Evolutionary conservation across 2,888 invertebrate genomes (phyloP), one percentile per base, ranked within the genome.

Genomic region (Rhagophthalmus giganteus): DNA sequence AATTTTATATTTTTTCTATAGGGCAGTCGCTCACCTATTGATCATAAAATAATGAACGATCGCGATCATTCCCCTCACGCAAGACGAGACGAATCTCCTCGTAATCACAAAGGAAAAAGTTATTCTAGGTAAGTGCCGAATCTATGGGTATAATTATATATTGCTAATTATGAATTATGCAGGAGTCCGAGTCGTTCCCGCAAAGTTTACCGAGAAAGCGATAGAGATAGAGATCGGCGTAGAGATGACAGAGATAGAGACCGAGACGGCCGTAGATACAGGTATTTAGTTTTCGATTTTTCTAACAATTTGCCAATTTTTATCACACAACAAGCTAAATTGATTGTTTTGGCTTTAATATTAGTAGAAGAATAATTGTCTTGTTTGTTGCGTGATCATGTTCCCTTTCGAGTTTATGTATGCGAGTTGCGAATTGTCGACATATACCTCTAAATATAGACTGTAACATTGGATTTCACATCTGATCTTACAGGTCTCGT

Each of bases 401-500:
- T 12, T 33, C 4, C 25, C 24, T 10, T 31, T 39, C 13, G 20
- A 20, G 30, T 37, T 40, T 45, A 14, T 26, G 38, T 35, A 39
- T 48, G 45, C 40, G 46, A 46, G 38, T 53, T 46, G 42, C 46
- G 38, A 47, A 42, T 47, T 47, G 34, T 33, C 34, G 40, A 51
- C 44, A 37, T 28, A 40, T 31, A 40, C 38, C 42, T 27, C 20
- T 26, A 40, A 33, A 26, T 13, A 33, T 24, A 47, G 44, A 47
- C 50, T 69, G 9, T 69, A 71, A 27, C 48, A 54, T 50, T 47
- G 63, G 69, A 46, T 54, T 42, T 50, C 33, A 32, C 13, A 49
- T 48, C 54, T 48, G 45, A 54, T 49, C 62, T 55, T 77, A 73
- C 64, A 76, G 78, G 63, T 79, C 79, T 54, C 76, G 79, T 47